These are phyloP conservation scores for Ornithoptera alexandrae DNA, from an alignment of 2,888 invertebrate genomes.

Conservation along the genomic window DNA sequence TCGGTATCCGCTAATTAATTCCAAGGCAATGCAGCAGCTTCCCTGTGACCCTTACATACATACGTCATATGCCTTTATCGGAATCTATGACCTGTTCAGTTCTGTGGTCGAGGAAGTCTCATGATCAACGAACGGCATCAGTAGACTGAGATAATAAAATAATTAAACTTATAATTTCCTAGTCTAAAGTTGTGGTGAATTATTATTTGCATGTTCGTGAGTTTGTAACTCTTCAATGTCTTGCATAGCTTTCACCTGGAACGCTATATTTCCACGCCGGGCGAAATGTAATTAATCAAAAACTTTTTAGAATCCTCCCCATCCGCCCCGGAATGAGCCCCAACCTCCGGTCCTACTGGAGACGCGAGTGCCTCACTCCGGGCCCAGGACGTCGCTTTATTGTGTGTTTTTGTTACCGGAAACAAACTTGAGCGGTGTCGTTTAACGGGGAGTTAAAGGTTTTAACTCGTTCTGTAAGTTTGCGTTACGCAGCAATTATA, in stretches of 20 bases:
- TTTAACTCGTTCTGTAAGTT: conserved; percentile 12
- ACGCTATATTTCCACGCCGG: conserved; percentile 68
- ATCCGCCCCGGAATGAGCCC: conserved; percentile 30
- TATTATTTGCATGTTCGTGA: conserved; percentile 1
- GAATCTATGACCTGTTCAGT: no score
- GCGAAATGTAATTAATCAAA: conserved; percentile 78
- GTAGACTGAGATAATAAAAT: no score
- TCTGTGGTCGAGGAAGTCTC: no score
- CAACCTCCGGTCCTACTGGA: conserved; percentile 17
- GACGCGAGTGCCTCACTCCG: conserved; percentile 26
- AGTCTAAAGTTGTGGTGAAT: no score
- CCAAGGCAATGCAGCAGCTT: no score
- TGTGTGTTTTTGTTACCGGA: conserved; percentile 24
- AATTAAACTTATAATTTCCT: no score
- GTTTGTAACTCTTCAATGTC: conserved; percentile 42
- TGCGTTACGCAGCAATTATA: conserved; percentile 7
- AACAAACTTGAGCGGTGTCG: conserved; percentile 22
- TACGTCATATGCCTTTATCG: no score
- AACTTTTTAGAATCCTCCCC: conserved; percentile 60
- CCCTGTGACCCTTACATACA: no score
- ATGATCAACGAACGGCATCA: no score
- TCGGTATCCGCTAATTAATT: no score
- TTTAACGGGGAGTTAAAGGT: conserved; percentile 27
- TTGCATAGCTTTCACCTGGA: conserved; percentile 65
- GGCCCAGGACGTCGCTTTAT: conserved; percentile 34